Evolutionary conservation across 2,888 invertebrate genomes (phyloP), one percentile per base, ranked within the genome.

Genomic region (Dryobota labecula): DNA sequence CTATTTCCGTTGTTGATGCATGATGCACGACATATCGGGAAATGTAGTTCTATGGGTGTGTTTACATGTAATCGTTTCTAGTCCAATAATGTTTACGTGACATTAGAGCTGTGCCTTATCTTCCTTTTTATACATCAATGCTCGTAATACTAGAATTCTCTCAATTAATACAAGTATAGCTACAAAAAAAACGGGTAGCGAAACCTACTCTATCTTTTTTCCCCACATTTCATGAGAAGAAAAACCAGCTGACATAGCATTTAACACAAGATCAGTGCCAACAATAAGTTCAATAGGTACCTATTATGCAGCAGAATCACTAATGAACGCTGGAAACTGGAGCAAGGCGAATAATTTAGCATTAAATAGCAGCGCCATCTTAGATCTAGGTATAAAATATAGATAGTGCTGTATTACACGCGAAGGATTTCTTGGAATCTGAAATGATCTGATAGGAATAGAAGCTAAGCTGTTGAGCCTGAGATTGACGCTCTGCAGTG

Each of bases 321-420:
- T 81, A 83, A 83, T 81, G 83, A 81, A 73, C 67, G 38, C 63
- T 43, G 70, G 66, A 68, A 82, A 83, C 75, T 83, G 61, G 82
- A 73, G 56, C 82, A 62, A 62, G 68, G 78, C 72, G 81, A 81
- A 83, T 83, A 78, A 83, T 81, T 83, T 69, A 75, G 53, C 70
- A 62, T 61, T 66, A 73, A 73, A 78, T 71, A 78, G 56, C 63
- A 49, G 20, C 70, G 65, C 70, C 60, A 74, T 78, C 66, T 74
- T 66, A 66, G 4, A 58, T 64, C 66, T 57, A 54, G 13, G 13
- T 33, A 45, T 73, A 58, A 47, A 65, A 68, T 74, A 62, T 73
- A 68, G 41, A 76, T 47, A 51, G 30, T 24, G 5, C n/a, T 45
- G 57, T 49, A 36, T 54, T 43, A 75, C 47, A 54, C n/a, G 41